Percentiles rank a stretch among this genome's conserved stretches.
These are phyloP conservation scores for Leptopilina syphax DNA, from an alignment of 2,888 invertebrate species.

Conservation along the genomic window DNA sequence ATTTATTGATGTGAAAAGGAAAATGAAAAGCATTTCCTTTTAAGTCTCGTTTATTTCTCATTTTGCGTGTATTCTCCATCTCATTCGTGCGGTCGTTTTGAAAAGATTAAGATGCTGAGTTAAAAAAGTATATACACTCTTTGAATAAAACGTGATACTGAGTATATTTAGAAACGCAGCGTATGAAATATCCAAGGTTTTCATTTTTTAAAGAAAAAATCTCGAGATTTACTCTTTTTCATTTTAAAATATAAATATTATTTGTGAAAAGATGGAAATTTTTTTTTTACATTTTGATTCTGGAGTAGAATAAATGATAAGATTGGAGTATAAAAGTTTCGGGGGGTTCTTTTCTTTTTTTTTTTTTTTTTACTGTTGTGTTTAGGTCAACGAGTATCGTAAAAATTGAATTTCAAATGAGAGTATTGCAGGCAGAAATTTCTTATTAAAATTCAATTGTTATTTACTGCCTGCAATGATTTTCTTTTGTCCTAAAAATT, in stretches of 20 bases:
- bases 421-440: background rate
- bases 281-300: background rate
- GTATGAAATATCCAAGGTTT: background rate
- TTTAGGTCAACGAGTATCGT: constrained; percentile 3
- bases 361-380: background rate
- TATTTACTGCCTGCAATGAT: background rate
- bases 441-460: background rate
- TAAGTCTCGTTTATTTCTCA: background rate
- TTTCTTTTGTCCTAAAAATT: background rate
- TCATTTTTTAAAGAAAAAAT: no score
- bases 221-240: no score
- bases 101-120: background rate
- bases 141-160: background rate
- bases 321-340: background rate
- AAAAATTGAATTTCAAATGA: constrained; percentile 1
- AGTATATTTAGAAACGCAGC: background rate
- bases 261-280: background rate
- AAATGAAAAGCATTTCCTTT: background rate
- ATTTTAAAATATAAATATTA: background rate
- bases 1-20: background rate
- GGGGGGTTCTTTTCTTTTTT: background rate
- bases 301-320: background rate
- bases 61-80: background rate
- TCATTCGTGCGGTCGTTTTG: constrained; percentile 6
- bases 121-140: background rate